phyloP scores from a whole-genome alignment of 2,113 vertebrate genomes.

The Antennarius striatus region DNA sequence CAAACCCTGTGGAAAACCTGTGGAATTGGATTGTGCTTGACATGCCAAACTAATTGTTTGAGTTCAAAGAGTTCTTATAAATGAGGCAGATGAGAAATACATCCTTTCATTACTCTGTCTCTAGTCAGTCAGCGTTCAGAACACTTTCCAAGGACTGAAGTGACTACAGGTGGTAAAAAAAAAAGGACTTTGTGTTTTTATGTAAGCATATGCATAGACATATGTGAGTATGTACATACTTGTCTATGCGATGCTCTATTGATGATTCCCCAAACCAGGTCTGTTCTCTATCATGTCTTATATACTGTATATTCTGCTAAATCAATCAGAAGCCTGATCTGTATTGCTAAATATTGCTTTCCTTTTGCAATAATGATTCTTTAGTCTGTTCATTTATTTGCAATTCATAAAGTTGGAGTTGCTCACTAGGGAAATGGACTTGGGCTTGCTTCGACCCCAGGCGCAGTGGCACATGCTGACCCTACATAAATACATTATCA shows the following conservation, averaged over 20 bases:
- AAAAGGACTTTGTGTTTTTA: constrained; percentile 27
- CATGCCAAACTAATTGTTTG: constrained; percentile 50
- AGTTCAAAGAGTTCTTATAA: constrained; percentile 47
- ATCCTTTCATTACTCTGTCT: constrained; percentile 56
- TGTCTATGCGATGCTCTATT: constrained; percentile 20
- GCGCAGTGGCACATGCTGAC: constrained; percentile 50
- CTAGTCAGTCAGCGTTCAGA: constrained; percentile 42
- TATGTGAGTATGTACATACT: neutral
- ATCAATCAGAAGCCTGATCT: constrained; percentile 49
- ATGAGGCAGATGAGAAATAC: constrained; percentile 54
- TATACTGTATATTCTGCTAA: constrained; percentile 61
- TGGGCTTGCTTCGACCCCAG: constrained; percentile 35
- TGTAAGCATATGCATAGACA: constrained; percentile 19
- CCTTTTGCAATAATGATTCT: constrained; percentile 60
- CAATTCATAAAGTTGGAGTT: constrained; percentile 65
- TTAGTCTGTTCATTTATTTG: constrained; percentile 67
- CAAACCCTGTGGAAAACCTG: constrained; percentile 23
- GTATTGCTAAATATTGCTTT: constrained; percentile 67
- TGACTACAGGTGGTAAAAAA: constrained; percentile 46
- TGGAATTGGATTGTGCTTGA: constrained; percentile 62
- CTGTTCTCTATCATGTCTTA: constrained; percentile 66
- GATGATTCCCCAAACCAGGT: constrained; percentile 52
- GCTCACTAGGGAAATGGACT: constrained; percentile 41
- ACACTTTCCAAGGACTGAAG: constrained; percentile 49
- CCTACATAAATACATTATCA: constrained; percentile 72